Percentiles rank a stretch among this genome's conserved stretches.
Conservation (phyloP, 2,797 vertebrate genomes). For the Gila robusta region DNA sequence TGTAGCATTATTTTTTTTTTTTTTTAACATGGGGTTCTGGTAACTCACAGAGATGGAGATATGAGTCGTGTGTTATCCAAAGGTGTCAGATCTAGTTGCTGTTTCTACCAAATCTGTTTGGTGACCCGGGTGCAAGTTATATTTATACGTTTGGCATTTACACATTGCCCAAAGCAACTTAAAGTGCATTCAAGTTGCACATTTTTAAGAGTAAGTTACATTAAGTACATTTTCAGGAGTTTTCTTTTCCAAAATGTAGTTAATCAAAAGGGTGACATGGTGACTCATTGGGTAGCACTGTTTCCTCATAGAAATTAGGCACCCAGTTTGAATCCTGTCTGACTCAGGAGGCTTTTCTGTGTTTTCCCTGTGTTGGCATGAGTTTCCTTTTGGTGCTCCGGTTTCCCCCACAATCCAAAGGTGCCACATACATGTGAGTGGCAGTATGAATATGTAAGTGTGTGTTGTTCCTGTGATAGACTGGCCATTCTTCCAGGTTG, state of each 20-base stretch:
- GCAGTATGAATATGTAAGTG: not conserved
- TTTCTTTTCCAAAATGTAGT: not conserved
- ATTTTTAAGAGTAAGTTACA: not conserved
- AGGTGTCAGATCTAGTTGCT: slow-evolving; percentile 1
- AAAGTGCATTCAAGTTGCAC: not conserved
- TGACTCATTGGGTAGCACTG: not conserved
- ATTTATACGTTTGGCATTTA: slow-evolving; percentile 11
- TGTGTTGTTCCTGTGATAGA: not conserved
- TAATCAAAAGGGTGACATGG: not conserved
- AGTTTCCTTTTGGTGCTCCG: not conserved
- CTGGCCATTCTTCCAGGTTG: not conserved
- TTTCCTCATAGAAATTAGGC: not conserved
- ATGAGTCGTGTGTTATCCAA: not conserved
- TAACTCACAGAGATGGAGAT: not conserved
- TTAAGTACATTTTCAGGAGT: not conserved
- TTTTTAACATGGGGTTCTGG: not conserved
- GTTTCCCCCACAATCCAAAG: not conserved
- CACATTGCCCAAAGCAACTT: not conserved
- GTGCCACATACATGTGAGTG: not conserved
- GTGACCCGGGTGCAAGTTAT: not conserved
- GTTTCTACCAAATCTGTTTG: slow-evolving; percentile 6
- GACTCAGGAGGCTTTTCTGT: not conserved
- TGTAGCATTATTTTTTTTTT: not conserved
- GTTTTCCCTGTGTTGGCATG: not conserved
- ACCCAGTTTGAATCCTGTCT: not conserved